Conservation (phyloP, 64 coral and sea anemone genomes). For the Pachyseris speciosa region DNA sequence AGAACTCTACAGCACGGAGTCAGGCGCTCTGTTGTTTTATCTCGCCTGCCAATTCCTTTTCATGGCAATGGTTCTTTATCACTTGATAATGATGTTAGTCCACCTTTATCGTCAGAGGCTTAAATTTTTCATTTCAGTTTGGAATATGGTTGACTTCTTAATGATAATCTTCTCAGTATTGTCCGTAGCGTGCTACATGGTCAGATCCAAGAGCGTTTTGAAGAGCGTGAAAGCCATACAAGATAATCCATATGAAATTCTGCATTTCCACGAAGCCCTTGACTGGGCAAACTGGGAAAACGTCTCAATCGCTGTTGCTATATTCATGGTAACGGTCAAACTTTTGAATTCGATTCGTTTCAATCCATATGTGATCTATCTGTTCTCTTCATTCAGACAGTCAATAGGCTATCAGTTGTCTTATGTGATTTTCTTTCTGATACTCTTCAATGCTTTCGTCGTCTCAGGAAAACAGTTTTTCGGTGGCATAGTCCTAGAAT, state of each 20-base stretch:
- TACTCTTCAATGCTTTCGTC: constrained; percentile 40
- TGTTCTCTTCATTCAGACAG: constrained; percentile 35
- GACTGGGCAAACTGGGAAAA: constrained; percentile 57
- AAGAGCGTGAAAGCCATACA: constrained; percentile 16
- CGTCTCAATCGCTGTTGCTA: constrained; percentile 26
- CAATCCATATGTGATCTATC: constrained; percentile 44
- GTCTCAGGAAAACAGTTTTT: constrained; percentile 58
- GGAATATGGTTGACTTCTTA: constrained; percentile 44
- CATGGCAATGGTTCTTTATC: constrained; percentile 38
- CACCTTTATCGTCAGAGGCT: constrained; percentile 4
- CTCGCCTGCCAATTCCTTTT: constrained; percentile 53
- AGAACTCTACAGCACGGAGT: constrained; percentile 48
- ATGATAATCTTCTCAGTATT: constrained; percentile 25
- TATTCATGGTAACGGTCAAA: constrained; percentile 66
- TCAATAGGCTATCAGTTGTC: constrained; percentile 19
- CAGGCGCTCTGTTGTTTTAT: background rate
- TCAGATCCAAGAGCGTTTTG: constrained; percentile 45
- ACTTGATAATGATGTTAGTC: constrained; percentile 10
- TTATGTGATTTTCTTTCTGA: constrained; percentile 30
- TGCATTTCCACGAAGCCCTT: constrained; percentile 43
- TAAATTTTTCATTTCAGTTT: constrained; percentile 35
- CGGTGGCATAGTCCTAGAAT: constrained; percentile 46
- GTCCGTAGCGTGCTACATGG: constrained; percentile 52
- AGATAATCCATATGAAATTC: constrained; percentile 59
- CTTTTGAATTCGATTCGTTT: constrained; percentile 63